phyloP scores from a whole-genome alignment of 2,888 invertebrate species.

The Halictus quadricinctus region DNA sequence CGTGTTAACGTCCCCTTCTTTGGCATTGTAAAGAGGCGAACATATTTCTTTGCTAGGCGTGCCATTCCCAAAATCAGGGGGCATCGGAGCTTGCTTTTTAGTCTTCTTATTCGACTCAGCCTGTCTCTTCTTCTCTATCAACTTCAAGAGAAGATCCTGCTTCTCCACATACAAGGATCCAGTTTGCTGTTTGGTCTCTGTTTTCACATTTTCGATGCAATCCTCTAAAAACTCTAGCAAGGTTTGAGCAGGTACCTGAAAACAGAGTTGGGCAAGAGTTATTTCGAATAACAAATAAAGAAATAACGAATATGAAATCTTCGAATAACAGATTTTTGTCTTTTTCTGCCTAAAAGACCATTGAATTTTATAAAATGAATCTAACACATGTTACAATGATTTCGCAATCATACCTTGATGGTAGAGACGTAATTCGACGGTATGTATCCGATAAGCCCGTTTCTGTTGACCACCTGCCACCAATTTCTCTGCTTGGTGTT shows the following conservation, averaged over 20 bases:
- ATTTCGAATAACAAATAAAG: too few relatives aligned
- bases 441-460: constrained; percentile 92
- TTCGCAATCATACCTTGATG: constrained; percentile 86
- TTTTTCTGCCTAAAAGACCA: constrained; percentile 25
- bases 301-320: too few relatives aligned
- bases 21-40: constrained; percentile 57
- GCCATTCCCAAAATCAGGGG: constrained; percentile 78
- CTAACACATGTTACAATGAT: not conserved
- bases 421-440: constrained; percentile 93
- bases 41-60: constrained; percentile 72
- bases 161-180: constrained; percentile 83
- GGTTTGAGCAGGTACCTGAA: constrained; percentile 88
- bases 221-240: constrained; percentile 89
- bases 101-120: constrained; percentile 82
- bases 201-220: constrained; percentile 85
- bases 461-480: constrained; percentile 94
- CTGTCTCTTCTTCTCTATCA: constrained; percentile 87
- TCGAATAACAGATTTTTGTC: not conserved
- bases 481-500: constrained; percentile 92
- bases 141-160: constrained; percentile 86
- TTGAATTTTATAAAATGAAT: not conserved
- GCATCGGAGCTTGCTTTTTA: constrained; percentile 80
- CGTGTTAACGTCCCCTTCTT: constrained; percentile 65
- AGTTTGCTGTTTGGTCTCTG: constrained; percentile 80
- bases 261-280: not conserved